Base-by-base conservation (phyloP, 2,888 invertebrate genomes). In the Coelopa pilipes region DNA sequence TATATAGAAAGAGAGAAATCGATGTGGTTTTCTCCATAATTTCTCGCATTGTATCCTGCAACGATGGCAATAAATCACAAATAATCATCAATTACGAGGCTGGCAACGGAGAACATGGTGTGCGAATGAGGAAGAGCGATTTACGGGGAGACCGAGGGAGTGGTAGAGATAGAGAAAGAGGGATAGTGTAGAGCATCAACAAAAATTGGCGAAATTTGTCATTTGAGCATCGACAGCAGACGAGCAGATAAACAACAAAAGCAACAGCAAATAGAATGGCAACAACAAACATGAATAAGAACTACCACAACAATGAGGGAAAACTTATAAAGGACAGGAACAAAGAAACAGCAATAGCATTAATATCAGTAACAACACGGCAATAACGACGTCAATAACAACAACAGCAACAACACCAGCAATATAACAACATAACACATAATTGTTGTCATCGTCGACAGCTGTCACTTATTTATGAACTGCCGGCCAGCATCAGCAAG, bases 391-490 rank as follows among this genome's bases (percentile, higher is more conserved):
- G n/a, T n/a, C n/a, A n/a, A n/a, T n/a, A n/a, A n/a, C n/a, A n/a
- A n/a, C 13, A 62, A 13, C 34, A 21, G 34, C 34, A n/a, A 34
- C 34, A 62, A 62, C 62, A 34, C 12, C 34, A 24, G 34, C 57
- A 59, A 21, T 12, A n/a, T 59, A n/a, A n/a, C n/a, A n/a, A n/a
- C n/a, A n/a, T n/a, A n/a, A 7, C 34, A 34, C 34, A 34, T 34
- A 34, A 34, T 34, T 34, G 21, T 19, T 66, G 13, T 45, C 69
- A 46, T 69, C 19, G 45, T 24, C 59, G 69, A 59, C 69, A 69
- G 59, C 46, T 69, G 69, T 59, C 69, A 47, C 47, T 69, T 59
- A 11, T 49, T 66, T 66, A 66, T 50, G 12, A 19, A 45, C 21
- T 34, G 2, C 34, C 34, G 34, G 34, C 34, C 24, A 62, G 12